A percentile compares a stretch with the other conserved stretches of the same genome.
These are phyloP conservation scores for Parnassius orleans DNA, from an alignment of 2,888 invertebrate genomes.

Conservation along the genomic window DNA sequence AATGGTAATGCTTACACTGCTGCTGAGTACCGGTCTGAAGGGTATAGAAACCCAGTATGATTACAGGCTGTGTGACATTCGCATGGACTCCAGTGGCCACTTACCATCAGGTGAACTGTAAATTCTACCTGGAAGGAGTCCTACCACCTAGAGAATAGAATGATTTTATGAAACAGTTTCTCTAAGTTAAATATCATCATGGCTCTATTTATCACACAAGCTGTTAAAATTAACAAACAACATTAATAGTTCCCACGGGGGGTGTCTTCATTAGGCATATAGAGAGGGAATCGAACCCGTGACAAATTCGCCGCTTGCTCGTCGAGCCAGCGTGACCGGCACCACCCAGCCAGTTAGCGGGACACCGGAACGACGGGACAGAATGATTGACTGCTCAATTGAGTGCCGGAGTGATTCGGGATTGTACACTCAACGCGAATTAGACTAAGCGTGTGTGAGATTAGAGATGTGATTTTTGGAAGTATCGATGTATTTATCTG, in stretches of 20 bases:
- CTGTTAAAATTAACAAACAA: conserved; percentile 16
- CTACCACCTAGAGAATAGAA: neutral
- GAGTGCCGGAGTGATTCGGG: conserved; percentile 36
- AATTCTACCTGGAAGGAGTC: no score
- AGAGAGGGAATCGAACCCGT: conserved; percentile 44
- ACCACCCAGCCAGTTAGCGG: conserved; percentile 57
- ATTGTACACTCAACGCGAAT: conserved; percentile 25
- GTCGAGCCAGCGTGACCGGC: conserved; percentile 29
- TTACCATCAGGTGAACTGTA: no score
- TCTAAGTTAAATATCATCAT: no score
- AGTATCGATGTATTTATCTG: conserved; percentile 7
- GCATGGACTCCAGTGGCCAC: no score
- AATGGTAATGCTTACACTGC: no score
- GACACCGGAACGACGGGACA: conserved; percentile 59
- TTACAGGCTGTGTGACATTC: no score
- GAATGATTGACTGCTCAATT: conserved; percentile 66
- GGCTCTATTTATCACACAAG: conserved; percentile 5
- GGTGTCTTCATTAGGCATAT: conserved; percentile 38
- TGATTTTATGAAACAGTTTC: neutral
- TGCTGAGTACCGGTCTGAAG: no score
- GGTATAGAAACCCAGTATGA: no score
- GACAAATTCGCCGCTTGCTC: conserved; percentile 47
- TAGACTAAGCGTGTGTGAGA: conserved; percentile 18
- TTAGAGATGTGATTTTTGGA: conserved; percentile 10
- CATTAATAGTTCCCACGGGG: conserved; percentile 43